Conservation (phyloP, 2,797 vertebrate genomes). For the Enteromius radiatus region DNA sequence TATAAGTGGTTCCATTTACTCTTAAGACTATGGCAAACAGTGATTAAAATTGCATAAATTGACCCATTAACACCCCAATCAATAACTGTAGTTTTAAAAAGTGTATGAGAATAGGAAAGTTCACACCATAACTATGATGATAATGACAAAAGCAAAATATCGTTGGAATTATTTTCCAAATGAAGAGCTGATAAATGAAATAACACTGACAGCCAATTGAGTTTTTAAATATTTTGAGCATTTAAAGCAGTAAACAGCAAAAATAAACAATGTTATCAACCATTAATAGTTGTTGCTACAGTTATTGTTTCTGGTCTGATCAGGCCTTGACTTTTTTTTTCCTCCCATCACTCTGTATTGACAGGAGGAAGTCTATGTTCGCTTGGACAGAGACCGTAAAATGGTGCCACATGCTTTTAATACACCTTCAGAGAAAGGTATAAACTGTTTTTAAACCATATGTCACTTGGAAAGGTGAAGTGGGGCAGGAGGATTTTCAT, state of each 20-base stretch:
- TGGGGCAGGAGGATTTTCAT: constrained; percentile 4
- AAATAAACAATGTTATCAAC: background rate
- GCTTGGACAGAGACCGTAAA: constrained; percentile 56
- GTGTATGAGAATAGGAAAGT: background rate
- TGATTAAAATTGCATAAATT: background rate
- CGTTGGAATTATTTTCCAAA: background rate
- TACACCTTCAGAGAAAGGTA: constrained; percentile 47
- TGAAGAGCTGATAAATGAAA: background rate
- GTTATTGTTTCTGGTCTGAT: background rate
- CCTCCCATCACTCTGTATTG: background rate
- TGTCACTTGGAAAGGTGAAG: constrained; percentile 30
- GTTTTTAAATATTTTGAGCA: background rate
- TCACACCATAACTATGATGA: background rate
- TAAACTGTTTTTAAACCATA: constrained; percentile 5
- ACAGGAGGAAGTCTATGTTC: constrained; percentile 63
- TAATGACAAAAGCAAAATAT: background rate
- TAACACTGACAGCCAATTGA: background rate
- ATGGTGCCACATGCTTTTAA: constrained; percentile 37
- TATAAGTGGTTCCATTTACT: background rate
- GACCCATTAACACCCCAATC: background rate
- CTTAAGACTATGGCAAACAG: background rate
- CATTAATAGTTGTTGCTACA: background rate
- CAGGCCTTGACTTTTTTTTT: background rate
- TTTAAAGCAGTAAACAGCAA: background rate
- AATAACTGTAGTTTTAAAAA: background rate